Evolutionary conservation across 2,888 invertebrate species (phyloP).

Genomic region (Dexiosoma caninum): DNA sequence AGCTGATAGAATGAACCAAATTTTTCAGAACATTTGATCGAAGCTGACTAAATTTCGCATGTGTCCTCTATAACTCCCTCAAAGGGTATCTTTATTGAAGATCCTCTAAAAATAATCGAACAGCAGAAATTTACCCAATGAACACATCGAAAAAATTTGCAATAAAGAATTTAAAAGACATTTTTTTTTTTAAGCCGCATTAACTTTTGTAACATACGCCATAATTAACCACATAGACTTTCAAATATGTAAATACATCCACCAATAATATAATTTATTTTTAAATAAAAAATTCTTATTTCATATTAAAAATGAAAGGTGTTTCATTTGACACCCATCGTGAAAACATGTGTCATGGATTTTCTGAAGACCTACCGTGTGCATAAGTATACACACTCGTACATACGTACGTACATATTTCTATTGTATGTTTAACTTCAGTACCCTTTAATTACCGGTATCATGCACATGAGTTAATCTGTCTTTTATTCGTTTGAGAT

Average conservation of each 20-base stretch:
- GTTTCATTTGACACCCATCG: conserved; percentile 52
- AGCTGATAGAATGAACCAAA: no score
- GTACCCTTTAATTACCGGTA: conserved; percentile 33
- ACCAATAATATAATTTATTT: neutral
- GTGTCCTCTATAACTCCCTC: no score
- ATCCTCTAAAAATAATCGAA: no score
- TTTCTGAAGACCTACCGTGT: neutral
- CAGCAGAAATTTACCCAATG: no score
- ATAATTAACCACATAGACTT: neutral
- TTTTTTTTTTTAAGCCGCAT: no score
- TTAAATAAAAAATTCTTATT: neutral
- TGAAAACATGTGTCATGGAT: conserved; percentile 38
- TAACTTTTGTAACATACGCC: neutral
- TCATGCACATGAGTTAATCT: neutral
- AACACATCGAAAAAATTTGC: no score
- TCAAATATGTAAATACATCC: neutral
- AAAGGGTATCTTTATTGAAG: no score
- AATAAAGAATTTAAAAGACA: no score
- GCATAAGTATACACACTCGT: neutral
- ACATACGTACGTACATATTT: no score
- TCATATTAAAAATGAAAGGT: conserved; percentile 44
- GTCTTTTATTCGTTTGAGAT: neutral
- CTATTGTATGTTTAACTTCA: conserved; percentile 19
- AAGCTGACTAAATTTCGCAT: no score
- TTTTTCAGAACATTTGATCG: no score